Evolutionary conservation across 1,140 invertebrate genomes (phyloP), one percentile per base, ranked within the genome.

Genomic region (Holcopasites calliopsidis): DNA sequence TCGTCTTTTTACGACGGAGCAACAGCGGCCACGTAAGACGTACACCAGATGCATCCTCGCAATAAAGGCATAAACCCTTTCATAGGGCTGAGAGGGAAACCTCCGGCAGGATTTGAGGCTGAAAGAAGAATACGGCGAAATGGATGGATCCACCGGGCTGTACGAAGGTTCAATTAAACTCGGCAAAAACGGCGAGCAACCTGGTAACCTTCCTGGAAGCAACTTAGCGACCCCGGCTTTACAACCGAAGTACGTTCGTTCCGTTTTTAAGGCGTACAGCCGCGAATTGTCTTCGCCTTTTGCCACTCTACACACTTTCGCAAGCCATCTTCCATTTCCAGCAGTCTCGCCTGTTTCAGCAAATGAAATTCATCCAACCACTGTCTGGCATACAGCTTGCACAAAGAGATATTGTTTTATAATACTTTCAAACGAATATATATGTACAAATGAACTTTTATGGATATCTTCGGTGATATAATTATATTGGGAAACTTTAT

Each of bases 51-150:
- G 76, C 54, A 79, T 79, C 81, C 77, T 78, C 76, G 80, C 86
- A 88, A 88, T 88, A 88, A 89, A 89, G 88, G 85, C 85, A 86
- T 87, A 88, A 90, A 88, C 85, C 87, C 60, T 76, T 85, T 82
- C 80, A 73, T 82, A 80, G 74, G 76, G 86, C 86, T 79, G 79
- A 85, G 80, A 47, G 65, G 16, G 35, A 60, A 76, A 75, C 65
- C 28, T 31, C 16, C 42, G 61, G 52, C 13, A 26, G 38, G 26
- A 52, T 62, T 42, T 31, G 47, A 49, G 26, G 23, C 38, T 35
- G 64, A 78, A 81, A 81, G 81, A 61, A 81, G 85, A 78, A 82
- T 75, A 66, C 79, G 52, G 64, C 68, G 40, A 76, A 72, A 84
- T 84, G 75, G 86, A 82, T 77, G 86, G 85, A 86, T 85, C 83